Base-by-base conservation (phyloP, 2,113 vertebrate species). In the Cyanistes caeruleus region DNA sequence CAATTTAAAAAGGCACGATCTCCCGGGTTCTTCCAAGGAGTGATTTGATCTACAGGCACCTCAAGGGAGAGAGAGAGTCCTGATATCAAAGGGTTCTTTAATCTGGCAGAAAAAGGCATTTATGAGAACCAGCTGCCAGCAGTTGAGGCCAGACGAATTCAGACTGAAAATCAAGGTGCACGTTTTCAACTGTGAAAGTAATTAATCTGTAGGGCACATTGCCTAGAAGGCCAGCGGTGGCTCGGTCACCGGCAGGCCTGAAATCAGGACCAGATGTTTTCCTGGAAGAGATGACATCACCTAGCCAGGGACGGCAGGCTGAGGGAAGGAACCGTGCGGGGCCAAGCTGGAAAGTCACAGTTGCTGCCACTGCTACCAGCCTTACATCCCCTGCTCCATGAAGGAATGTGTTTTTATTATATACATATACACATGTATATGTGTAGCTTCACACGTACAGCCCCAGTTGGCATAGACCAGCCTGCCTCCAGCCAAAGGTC, bases 101-200 rank as follows among this genome's bases (percentile, higher is more conserved):
- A 96, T 94, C 80, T 84, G 59, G 64, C 83, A 96, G 76, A 92
- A 96, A 95, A 84, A 58, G 80, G 53, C 65, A 85, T 87, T 95
- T 92, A 96, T 92, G 70, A 90, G 86, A 94, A 94, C 90, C 96
- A 95, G 92, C 75, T 96, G 93, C 53, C 28, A 72, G 83, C 64
- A 96, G 83, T 19, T 48, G 95, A 90, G 65, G 95, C 83, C 3
- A 14, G 92, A 95, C 76, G 69, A 90, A 93, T 93, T 87, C 80
- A 94, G 95, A 84, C 83, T 78, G 69, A 95, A 96, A 96, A 88
- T 95, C 95, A 96, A 96, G 93, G 93, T 94, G 80, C 88, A 97
- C 60, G 0, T 97, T 96, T 96, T 93, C 80, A 95, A 68, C 95
- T 95, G 90, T 90, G 92, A 97, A 93, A 96, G 90, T 90, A 95